A percentile compares a stretch with the other conserved stretches of the same genome.
phyloP scores from a whole-genome alignment of 2,888 invertebrate species.

The Leuctra nigra region DNA sequence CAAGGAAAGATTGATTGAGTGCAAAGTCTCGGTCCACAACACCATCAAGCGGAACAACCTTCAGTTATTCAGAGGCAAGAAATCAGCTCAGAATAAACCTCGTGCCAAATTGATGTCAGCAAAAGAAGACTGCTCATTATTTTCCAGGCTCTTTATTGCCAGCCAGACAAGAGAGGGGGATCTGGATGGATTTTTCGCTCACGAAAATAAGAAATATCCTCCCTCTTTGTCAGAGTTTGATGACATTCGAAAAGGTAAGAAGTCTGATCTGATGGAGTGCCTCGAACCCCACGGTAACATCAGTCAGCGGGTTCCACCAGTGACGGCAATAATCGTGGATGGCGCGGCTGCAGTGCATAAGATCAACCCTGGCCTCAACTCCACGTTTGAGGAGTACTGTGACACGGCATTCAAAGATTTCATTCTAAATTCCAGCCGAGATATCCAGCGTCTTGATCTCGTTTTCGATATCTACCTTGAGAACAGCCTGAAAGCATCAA shows the following conservation, averaged over 20 bases:
- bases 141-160: conserved; percentile 18
- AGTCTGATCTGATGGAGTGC: not conserved
- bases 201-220: not conserved
- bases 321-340: not conserved
- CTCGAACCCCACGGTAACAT: not conserved
- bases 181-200: conserved; percentile 22
- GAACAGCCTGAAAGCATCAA: conserved; percentile 14
- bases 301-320: not conserved
- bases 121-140: conserved; percentile 17
- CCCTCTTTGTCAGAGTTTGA: not conserved
- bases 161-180: conserved; percentile 21
- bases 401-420: not conserved
- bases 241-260: not conserved
- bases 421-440: not conserved
- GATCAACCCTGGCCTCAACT: not conserved
- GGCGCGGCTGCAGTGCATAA: not conserved
- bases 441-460: conserved; percentile 19
- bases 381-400: not conserved
- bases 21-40: conserved; percentile 11
- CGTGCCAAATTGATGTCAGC: conserved; percentile 4
- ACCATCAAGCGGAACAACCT: conserved; percentile 19
- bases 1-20: conserved; percentile 15
- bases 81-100: not conserved
- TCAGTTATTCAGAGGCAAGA: conserved; percentile 17
- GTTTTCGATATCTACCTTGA: conserved; percentile 21